Evolutionary conservation across 2,888 invertebrate species (phyloP), one percentile per base, ranked within the genome.

Genomic region (Troilus luridus): DNA sequence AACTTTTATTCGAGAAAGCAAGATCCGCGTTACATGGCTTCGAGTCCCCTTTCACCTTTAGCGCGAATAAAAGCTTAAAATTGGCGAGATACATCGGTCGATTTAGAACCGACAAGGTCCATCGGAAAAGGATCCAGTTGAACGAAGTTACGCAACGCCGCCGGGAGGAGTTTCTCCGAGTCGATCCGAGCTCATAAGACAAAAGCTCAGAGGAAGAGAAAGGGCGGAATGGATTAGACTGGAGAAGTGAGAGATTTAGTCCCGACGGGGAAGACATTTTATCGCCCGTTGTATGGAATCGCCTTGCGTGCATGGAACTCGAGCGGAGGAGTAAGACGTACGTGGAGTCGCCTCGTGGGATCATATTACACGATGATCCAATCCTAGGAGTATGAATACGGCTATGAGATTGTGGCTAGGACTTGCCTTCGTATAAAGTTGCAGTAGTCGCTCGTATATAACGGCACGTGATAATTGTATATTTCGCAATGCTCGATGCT

Each of bases 361-460:
- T 85, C 85, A 85, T 85, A 58, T 85, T 85, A 85, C 85, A 85
- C 54, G 56, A 85, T 85, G 85, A 85, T 54, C 21, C 56, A 85
- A 56, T 19, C 85, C 54, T 41, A 1, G n/a, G 27, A 8, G 27
- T 77, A 77, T 14, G 72, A 21, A 41, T 77, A 41, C 17, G 27
- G 41, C 27, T 77, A 77, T 77, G 72, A 77, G 72, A 1, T 24
- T 24, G 64, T 62, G 21, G 21, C 41, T 64, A 24, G 64, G 24
- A 6, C 27, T 41, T 77, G 72, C 27, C 27, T 77, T 77, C 41
- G 72, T 77, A 41, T 77, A 77, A 17, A 27, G 72, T 8, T 19
- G 9, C 72, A 19, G 72, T 41, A 77, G 72, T 77, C 8, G 27
- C 72, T 77, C 72, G 72, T 77, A 77, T 77, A 77, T 77, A 77